Percentiles rank a stretch among this genome's conserved stretches.
Conservation (phyloP, 2,797 vertebrate species). For the Danio choprae region DNA sequence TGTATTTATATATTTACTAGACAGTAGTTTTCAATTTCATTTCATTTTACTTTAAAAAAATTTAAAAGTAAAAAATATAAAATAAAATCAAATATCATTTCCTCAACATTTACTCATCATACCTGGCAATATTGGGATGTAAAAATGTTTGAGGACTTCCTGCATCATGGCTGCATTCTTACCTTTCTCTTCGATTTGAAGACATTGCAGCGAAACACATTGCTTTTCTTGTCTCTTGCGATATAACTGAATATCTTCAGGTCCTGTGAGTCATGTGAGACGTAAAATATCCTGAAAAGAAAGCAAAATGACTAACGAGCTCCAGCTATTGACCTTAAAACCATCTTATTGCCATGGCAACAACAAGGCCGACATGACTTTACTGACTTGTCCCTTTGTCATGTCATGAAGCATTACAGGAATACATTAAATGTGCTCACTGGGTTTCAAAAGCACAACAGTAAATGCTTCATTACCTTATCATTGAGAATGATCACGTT, state of each 20-base stretch:
- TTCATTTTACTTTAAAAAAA: no score
- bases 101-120: neutral
- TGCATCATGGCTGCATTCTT: constrained; percentile 20
- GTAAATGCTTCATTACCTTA: neutral
- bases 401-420: constrained; percentile 4
- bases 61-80: no score
- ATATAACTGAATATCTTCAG: constrained; percentile 99
- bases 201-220: constrained; percentile 94
- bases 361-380: constrained; percentile 1
- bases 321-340: constrained; percentile 14
- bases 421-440: neutral
- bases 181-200: constrained; percentile 99
- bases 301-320: constrained; percentile 10
- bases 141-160: neutral
- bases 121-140: neutral
- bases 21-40: no score
- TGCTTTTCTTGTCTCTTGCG: constrained; percentile 92
- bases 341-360: constrained; percentile 33
- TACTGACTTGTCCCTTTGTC: neutral
- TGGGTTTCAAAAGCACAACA: neutral
- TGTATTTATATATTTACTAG: no score
- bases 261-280: constrained; percentile 97
- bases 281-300: constrained; percentile 91
- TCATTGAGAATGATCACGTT: neutral
- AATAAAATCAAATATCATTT: no score